A percentile compares a stretch with the other conserved stretches of the same genome.
phyloP scores from a whole-genome alignment of 2,888 invertebrate genomes.

The Brachycybe producta region DNA sequence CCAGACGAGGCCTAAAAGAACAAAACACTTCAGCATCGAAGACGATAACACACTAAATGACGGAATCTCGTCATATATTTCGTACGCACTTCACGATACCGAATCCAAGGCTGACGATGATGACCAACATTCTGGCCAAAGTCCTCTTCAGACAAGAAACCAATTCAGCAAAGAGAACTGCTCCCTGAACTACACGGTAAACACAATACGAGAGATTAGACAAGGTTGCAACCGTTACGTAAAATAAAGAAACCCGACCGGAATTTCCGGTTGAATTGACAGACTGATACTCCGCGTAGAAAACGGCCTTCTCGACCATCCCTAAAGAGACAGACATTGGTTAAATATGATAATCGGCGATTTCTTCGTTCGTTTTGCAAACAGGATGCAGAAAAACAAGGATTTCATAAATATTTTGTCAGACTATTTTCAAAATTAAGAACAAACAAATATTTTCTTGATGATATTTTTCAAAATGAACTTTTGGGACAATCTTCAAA shows the following conservation, averaged over 20 bases:
- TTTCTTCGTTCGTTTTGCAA: no score
- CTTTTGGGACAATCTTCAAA: no score
- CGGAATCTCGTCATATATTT: neutral
- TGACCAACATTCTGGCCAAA: slow-evolving; percentile 80
- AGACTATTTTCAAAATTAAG: no score
- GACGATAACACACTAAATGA: neutral
- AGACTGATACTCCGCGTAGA: slow-evolving; percentile 74
- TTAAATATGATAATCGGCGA: no score
- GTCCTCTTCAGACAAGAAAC: slow-evolving; percentile 83
- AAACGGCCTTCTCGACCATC: slow-evolving; percentile 57
- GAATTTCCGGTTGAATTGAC: slow-evolving; percentile 52
- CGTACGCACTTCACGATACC: slow-evolving; percentile 78
- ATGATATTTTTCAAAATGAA: no score
- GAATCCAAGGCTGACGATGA: slow-evolving; percentile 87
- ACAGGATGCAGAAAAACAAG: no score
- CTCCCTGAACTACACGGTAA: slow-evolving; percentile 52
- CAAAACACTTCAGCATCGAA: no score
- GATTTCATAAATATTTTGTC: no score
- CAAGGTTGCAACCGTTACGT: neutral
- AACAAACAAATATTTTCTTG: no score
- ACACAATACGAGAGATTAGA: slow-evolving; percentile 12
- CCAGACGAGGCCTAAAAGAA: slow-evolving; percentile 74
- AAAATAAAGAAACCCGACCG: slow-evolving; percentile 23
- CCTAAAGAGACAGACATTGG: no score
- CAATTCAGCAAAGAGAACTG: slow-evolving; percentile 74